Percentiles rank a stretch among this genome's conserved stretches.
Conservation (phyloP, 1,140 invertebrate species). For the Drosophila arizonae region DNA sequence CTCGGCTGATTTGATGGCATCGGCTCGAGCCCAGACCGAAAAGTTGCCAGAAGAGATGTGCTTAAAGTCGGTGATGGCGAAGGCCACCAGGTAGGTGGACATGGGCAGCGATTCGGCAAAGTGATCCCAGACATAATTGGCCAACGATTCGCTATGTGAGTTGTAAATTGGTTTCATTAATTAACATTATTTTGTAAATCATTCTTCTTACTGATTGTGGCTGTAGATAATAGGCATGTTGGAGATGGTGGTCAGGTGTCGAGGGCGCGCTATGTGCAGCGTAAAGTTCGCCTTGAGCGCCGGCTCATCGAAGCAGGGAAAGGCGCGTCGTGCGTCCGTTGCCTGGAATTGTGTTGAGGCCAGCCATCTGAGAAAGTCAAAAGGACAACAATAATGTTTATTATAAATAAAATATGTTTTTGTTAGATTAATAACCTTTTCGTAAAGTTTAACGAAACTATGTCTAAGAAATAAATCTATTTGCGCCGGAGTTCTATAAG, state of each 20-base stretch:
- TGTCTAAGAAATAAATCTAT: no score
- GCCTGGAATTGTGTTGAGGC: constrained; percentile 95
- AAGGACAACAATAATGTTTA: no score
- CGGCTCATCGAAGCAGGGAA: constrained; percentile 97
- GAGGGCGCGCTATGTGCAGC: constrained; percentile 89
- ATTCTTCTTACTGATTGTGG: constrained; percentile 66
- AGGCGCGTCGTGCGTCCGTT: constrained; percentile 93
- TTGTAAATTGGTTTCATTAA: no score
- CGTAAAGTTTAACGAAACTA: no score
- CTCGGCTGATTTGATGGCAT: constrained; percentile 90
- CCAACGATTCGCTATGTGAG: constrained; percentile 67
- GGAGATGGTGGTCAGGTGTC: constrained; percentile 89
- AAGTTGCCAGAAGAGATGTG: constrained; percentile 86
- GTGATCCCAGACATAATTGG: constrained; percentile 90
- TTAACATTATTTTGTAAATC: no score
- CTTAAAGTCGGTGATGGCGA: constrained; percentile 94
- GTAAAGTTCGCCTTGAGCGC: constrained; percentile 94
- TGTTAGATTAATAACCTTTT: no score
- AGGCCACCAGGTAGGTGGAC: constrained; percentile 97
- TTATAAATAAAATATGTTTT: no score
- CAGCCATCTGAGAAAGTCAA: constrained; percentile 86
- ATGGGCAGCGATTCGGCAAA: constrained; percentile 93
- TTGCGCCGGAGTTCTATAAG: no score
- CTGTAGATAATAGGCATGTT: constrained; percentile 87
- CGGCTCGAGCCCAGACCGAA: constrained; percentile 91